Base-by-base conservation (phyloP, 1,140 invertebrate genomes). In the Stratiolaelaps scimitus region DNA sequence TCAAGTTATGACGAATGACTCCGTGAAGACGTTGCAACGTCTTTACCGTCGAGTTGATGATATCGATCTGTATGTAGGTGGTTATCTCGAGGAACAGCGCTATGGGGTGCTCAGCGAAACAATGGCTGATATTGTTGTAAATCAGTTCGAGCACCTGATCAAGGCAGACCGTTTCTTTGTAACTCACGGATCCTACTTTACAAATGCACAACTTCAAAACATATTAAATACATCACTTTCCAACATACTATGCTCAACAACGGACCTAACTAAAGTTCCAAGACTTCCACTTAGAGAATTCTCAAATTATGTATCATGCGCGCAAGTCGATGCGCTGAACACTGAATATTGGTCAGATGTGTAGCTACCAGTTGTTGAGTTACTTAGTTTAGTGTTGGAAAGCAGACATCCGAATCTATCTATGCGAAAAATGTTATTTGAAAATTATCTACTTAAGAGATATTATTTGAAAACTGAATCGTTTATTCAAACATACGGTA, bases 1-100 rank as follows among this genome's bases (percentile, higher is more conserved):
- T 13, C 75, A 76, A 56, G 81, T 87, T 0, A 85, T 88, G 76
- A 34, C 15, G 4, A 34, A 60, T 17, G 15, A 60, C 26, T 26
- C 53, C 15, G 1, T 34, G 4, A 6, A 29, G 10, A 23, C 26
- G 15, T 5, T 26, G 20, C 53, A 10, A 10, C 34, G 15, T 5
- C 26, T 34, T 1, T 60, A 60, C 26, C 26, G 26, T 15, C 13
- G 10, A 2, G 53, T 60, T 26, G 23, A 15, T 23, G 76, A 78
- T 65, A 72, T 76, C 19, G 76, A 78, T 65, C 67, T 77, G 4
- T 76, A 74, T 66, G 69, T 74, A 15, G 71, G 71, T 10, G 72
- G 70, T 19, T 65, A 76, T 26, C 69, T 74, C 1, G 75, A 76
- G 60, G 28, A 43, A 10, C 70, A 72, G 29, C 4, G 13, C 17